phyloP scores from a whole-genome alignment of 2,797 vertebrate genomes.

The Pterois miles region DNA sequence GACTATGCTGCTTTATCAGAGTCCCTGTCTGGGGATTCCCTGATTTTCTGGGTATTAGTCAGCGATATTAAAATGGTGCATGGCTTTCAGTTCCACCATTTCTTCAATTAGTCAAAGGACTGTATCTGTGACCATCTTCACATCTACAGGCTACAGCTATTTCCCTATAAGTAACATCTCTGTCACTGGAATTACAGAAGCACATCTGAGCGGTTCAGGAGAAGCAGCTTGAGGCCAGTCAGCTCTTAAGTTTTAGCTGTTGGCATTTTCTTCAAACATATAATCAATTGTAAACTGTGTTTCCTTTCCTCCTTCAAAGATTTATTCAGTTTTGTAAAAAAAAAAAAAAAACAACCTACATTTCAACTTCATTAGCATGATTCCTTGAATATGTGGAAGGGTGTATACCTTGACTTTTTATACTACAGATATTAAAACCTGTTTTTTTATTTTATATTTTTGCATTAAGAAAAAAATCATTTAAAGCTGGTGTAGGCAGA shows the following conservation, averaged over 20 bases:
- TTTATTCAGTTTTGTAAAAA: neutral
- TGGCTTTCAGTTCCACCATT: conserved; percentile 8
- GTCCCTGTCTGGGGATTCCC: neutral
- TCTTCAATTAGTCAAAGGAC: neutral
- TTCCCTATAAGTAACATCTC: conserved; percentile 54
- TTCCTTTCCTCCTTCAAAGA: neutral
- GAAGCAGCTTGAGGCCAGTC: neutral
- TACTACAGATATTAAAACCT: neutral
- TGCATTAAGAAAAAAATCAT: neutral
- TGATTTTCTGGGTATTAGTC: neutral
- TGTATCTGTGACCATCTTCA: neutral
- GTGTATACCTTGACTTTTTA: neutral
- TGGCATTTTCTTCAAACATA: neutral
- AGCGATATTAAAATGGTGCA: neutral
- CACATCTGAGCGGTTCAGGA: neutral
- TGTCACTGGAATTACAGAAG: conserved; percentile 29
- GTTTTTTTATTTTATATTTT: neutral
- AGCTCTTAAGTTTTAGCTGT: neutral
- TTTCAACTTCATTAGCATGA: neutral
- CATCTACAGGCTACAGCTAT: conserved; percentile 34
- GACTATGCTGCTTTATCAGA: neutral
- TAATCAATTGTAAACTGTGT: neutral
- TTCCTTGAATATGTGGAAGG: neutral
- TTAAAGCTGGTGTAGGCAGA: no score
- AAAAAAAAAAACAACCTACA: neutral